phyloP scores from a whole-genome alignment of 92 coral and sea anemone genomes.

The Galaxea fascicularis region DNA sequence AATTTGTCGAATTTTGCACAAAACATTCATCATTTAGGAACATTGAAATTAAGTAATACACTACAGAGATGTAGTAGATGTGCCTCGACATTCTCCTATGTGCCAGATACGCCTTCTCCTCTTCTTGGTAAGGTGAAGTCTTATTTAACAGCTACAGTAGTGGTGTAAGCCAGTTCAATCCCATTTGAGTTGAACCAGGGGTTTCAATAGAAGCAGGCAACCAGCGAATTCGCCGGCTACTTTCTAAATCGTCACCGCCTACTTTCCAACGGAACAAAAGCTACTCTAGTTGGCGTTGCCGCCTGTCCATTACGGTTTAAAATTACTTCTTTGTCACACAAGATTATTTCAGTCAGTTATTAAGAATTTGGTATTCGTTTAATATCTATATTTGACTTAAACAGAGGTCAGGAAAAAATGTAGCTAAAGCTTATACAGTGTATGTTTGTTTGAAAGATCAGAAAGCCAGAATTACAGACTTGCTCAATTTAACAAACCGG shows the following conservation, averaged over 20 bases:
- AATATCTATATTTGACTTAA: neutral
- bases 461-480: neutral
- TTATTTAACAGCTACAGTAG: too few species aligned
- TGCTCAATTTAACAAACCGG: too few species aligned
- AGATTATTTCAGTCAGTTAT: neutral
- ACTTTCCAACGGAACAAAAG: too few species aligned
- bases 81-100: slow-evolving; percentile 88
- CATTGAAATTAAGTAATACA: neutral
- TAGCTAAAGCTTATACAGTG: neutral
- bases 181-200: neutral
- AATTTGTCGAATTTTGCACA: slow-evolving; percentile 27
- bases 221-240: too few species aligned
- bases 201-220: too few species aligned
- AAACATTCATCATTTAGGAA: neutral
- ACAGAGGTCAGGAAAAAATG: neutral
- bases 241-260: too few species aligned
- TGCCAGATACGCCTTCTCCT: slow-evolving; percentile 86
- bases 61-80: slow-evolving; percentile 51
- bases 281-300: too few species aligned
- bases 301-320: too few species aligned
- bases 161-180: too few species aligned
- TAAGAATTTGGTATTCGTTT: neutral
- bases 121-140: slow-evolving; percentile 70
- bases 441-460: neutral
- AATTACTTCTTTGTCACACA: neutral